These are phyloP conservation scores for Holacanthella duospinosa DNA, from an alignment of 2,888 invertebrate species.

Conservation along the genomic window DNA sequence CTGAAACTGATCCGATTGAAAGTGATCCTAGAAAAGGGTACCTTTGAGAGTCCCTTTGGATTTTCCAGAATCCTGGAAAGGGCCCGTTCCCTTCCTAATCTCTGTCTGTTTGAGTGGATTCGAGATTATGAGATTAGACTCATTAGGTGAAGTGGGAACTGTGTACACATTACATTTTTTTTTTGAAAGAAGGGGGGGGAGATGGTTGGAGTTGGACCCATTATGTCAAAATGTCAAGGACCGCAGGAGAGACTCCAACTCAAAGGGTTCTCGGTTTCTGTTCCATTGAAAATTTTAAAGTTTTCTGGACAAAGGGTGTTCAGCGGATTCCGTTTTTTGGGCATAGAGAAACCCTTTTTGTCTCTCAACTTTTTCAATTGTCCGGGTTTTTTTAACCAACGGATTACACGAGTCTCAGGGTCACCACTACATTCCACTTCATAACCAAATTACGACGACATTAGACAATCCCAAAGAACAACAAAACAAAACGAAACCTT, in stretches of 20 bases:
- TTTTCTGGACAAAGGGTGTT: neutral
- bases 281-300: neutral
- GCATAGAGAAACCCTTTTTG: neutral
- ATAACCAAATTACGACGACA: neutral
- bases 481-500: neutral
- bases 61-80: neutral
- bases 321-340: neutral
- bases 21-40: neutral
- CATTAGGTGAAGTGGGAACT: conserved; percentile 2
- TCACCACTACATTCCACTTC: neutral
- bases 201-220: neutral
- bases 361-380: neutral
- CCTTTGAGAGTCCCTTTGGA: neutral
- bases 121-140: neutral
- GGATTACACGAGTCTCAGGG: neutral
- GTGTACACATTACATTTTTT: neutral
- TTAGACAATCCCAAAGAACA: neutral
- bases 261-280: neutral
- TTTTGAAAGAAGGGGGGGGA: neutral
- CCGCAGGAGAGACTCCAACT: neutral
- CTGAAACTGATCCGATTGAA: neutral
- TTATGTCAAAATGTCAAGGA: conserved; percentile 3
- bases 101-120: neutral
- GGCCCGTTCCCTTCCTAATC: neutral
- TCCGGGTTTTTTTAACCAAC: neutral